phyloP scores from a whole-genome alignment of 2,888 invertebrate genomes.

The Diogma glabrata region DNA sequence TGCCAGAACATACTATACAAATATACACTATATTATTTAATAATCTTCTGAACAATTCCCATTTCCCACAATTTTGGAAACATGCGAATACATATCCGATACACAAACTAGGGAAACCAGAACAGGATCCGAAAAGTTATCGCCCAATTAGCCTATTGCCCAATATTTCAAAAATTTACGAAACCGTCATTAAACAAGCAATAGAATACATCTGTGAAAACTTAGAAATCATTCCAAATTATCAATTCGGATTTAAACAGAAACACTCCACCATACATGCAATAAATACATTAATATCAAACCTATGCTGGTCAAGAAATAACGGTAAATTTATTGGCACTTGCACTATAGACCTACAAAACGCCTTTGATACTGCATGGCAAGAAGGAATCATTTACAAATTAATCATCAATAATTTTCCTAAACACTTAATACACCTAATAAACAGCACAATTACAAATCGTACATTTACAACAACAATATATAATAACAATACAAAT shows the following conservation, averaged over 20 bases:
- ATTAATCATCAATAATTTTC: no score
- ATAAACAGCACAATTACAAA: no score
- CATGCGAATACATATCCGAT: not conserved
- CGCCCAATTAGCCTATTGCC: not conserved
- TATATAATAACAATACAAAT: no score
- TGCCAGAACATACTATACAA: not conserved
- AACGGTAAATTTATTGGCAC: no score
- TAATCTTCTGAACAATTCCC: not conserved
- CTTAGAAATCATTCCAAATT: slow-evolving; percentile 7
- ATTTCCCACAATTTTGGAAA: not conserved
- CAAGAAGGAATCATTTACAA: no score
- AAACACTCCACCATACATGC: slow-evolving; percentile 9
- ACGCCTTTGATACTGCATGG: no score
- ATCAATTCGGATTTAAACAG: slow-evolving; percentile 9
- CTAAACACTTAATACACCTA: no score
- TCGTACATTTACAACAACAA: no score
- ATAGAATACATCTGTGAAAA: not conserved
- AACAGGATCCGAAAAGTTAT: not conserved
- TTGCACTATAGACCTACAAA: no score
- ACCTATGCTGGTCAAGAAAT: no score
- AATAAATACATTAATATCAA: no score
- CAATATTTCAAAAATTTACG: not conserved
- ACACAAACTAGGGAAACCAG: not conserved
- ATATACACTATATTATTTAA: not conserved
- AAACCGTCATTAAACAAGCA: not conserved